Evolutionary conservation across 2,888 invertebrate species (phyloP), one percentile per base, ranked within the genome.

Genomic region (Linnaemya tessellans): DNA sequence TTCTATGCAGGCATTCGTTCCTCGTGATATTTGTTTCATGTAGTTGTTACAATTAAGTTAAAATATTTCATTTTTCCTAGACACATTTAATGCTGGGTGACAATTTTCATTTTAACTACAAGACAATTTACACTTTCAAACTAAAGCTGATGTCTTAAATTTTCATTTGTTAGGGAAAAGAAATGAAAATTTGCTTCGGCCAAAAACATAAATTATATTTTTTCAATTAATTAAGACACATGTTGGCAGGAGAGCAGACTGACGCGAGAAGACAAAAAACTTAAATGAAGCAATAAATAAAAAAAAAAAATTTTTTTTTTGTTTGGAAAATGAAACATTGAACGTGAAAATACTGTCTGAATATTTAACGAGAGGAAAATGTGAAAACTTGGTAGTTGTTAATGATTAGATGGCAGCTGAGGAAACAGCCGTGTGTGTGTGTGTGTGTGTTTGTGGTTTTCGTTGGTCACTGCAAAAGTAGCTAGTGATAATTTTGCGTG

Each of bases 61-160:
- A 85, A 85, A 82, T 85, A 85, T 85, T 85, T 85, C 85, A 85
- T 80, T 85, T 85, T 54, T 43, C n/a, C 35, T 20, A 54, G 82
- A 82, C 82, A 85, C 82, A 30, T 80, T 85, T 73, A 82, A 85
- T 85, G 82, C 74, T 54, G 75, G 84, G 74, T 85, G 85, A 85
- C 85, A 85, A 85, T 85, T 82, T 85, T 74, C 75, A 77, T 85
- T 85, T 82, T 71, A 65, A 78, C 77, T 83, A 83, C 82, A 78
- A 78, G 82, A 83, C 82, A 83, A 71, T 83, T 83, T 78, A 78
- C 82, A 78, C 77, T 78, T 78, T 78, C 30, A 54, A 51, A 54
- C n/a, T 9, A 15, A 60, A 15, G 67, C 51, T 80, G 51, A 74
- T 54, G 74, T 80, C 60, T 80, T 18, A 74, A 80, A 80, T 67